Evolutionary conservation across 1,140 invertebrate genomes (phyloP).

Genomic region (Lanistes nyassanus): DNA sequence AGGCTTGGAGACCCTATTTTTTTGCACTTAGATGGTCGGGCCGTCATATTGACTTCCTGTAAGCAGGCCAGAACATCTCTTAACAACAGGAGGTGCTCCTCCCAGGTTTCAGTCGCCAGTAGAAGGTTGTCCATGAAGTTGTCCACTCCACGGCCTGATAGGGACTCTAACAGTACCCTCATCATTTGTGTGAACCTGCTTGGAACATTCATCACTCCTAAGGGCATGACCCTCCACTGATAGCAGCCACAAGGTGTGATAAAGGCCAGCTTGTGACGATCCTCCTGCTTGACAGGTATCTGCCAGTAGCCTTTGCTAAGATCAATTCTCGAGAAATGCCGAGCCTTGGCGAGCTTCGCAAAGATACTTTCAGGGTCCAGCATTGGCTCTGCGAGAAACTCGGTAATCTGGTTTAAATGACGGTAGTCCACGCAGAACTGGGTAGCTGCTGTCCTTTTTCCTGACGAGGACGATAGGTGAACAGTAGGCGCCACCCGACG

Average conservation of each 20-base stretch:
- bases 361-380: too few relatives aligned
- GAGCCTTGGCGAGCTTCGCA: constrained; percentile 52
- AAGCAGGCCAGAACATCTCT: constrained; percentile 19
- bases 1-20: constrained; percentile 20
- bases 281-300: constrained; percentile 51
- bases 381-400: too few relatives aligned
- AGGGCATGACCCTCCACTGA: too few relatives aligned
- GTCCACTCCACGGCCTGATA: too few relatives aligned
- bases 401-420: too few relatives aligned
- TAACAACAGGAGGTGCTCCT: constrained; percentile 18
- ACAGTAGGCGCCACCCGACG: constrained; percentile 26
- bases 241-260: too few relatives aligned
- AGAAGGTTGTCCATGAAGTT: too few relatives aligned
- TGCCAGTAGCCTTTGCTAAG: too few relatives aligned
- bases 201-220: constrained; percentile 40
- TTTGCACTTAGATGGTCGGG: constrained; percentile 31
- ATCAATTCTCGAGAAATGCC: constrained; percentile 68
- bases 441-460: constrained; percentile 45
- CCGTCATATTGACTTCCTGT: constrained; percentile 11
- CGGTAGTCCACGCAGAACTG: constrained; percentile 30
- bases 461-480: constrained; percentile 31
- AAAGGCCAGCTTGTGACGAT: too few relatives aligned
- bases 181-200: constrained; percentile 52
- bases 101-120: too few relatives aligned
- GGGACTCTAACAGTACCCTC: constrained; percentile 39